These are phyloP conservation scores for Mungos mungo DNA, from an alignment of 2,113 vertebrate genomes.

Conservation along the genomic window DNA sequence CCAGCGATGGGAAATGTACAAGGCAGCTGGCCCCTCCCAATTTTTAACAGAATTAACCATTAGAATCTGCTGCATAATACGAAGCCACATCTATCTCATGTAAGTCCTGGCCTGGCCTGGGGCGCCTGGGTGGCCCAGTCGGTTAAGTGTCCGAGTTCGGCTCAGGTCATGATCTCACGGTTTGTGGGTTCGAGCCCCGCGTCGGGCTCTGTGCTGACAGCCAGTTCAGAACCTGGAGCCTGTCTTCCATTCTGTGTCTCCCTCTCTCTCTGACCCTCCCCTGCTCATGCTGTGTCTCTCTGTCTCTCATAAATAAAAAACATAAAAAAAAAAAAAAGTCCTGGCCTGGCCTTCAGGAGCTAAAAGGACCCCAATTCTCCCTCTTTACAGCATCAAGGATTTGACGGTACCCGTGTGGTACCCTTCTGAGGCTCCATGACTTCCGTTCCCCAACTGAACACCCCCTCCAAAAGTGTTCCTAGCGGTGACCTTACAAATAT, in stretches of 20 bases:
- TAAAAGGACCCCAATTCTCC: background rate
- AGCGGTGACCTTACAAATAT: background rate
- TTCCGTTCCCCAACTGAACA: background rate
- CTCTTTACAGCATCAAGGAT: background rate
- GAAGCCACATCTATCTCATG: background rate
- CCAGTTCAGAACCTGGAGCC: no score
- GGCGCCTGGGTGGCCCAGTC: no score
- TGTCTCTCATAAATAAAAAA: no score
- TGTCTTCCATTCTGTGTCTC: no score
- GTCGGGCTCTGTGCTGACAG: no score
- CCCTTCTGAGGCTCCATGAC: background rate
- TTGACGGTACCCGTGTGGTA: background rate
- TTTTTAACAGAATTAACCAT: background rate
- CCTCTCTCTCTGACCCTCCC: no score
- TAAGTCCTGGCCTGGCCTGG: background rate
- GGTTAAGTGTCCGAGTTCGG: no score
- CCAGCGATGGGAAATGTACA: background rate
- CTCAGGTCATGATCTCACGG: no score
- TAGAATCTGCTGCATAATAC: background rate
- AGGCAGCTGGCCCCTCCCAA: background rate
- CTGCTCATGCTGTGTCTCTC: no score
- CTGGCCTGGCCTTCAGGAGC: background rate
- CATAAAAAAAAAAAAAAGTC: no score
- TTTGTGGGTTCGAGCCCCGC: no score
- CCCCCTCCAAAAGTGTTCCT: background rate